Evolutionary conservation across 2,888 invertebrate genomes (phyloP).

Genomic region (Microctonus brassicae): DNA sequence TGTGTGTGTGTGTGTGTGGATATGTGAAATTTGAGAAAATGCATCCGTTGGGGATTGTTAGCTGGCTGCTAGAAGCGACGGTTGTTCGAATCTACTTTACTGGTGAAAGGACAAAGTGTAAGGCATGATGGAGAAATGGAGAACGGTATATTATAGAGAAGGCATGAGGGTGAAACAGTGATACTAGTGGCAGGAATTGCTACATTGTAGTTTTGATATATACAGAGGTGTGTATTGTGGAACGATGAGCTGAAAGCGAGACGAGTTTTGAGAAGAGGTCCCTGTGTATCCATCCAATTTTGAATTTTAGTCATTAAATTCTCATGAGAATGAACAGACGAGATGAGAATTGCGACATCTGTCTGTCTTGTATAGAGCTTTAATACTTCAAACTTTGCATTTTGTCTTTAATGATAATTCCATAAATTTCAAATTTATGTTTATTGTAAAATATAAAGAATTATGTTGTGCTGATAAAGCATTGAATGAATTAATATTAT

Average conservation of each 20-base stretch:
- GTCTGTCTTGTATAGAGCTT: background rate
- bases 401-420: background rate
- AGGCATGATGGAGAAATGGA: background rate
- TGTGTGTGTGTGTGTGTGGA: background rate
- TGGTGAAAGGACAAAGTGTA: slow-evolving; percentile 6
- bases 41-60: slow-evolving; percentile 20
- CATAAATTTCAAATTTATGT: background rate
- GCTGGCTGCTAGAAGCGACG: slow-evolving; percentile 14
- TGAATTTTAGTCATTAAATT: slow-evolving; percentile 20
- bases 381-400: background rate
- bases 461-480: no score
- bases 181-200: background rate
- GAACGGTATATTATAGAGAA: no score
- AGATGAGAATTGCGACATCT: slow-evolving; percentile 3
- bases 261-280: slow-evolving; percentile 7
- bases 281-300: slow-evolving; percentile 19
- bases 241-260: slow-evolving; percentile 6
- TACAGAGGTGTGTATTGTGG: background rate
- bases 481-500: no score
- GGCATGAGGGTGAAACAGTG: background rate
- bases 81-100: slow-evolving; percentile 23
- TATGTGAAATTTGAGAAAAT: slow-evolving; percentile 12
- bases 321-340: slow-evolving; percentile 5
- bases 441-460: no score
- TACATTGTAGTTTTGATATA: slow-evolving; percentile 19